phyloP scores from a whole-genome alignment of 30 jellyfish, hydroid and myxozoan species.

The Calvadosia cruxmelitensis region DNA sequence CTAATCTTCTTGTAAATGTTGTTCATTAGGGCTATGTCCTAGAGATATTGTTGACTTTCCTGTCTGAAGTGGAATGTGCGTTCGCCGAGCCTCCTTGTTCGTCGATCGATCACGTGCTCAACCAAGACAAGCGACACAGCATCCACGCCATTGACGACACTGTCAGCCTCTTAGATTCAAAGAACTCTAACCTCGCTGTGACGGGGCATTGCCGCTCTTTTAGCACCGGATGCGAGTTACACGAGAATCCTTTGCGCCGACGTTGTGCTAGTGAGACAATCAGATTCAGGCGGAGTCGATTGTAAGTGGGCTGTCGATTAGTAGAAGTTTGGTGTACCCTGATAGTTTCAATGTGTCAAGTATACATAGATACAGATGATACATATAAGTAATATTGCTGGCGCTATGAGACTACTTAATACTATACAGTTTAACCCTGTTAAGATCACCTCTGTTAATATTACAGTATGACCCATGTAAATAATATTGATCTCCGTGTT shows the following conservation, averaged over 20 bases:
- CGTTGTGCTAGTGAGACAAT: constrained; percentile 47
- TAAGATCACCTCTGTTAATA: too few species aligned
- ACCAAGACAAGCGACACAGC: constrained; percentile 10
- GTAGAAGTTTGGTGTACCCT: too few species aligned
- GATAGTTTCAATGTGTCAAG: too few species aligned
- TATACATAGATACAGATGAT: too few species aligned
- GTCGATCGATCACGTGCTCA: constrained; percentile 23
- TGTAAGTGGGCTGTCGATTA: not conserved
- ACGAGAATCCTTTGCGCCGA: constrained; percentile 40
- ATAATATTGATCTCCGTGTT: too few species aligned
- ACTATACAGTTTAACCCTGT: too few species aligned
- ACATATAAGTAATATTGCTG: too few species aligned
- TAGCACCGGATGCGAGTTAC: constrained; percentile 54
- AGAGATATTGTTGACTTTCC: constrained; percentile 74
- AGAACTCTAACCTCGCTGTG: constrained; percentile 10
- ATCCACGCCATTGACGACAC: constrained; percentile 38
- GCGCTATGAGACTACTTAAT: too few species aligned
- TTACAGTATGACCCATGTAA: too few species aligned
- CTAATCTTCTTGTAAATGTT: not conserved
- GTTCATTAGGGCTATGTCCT: constrained; percentile 72
- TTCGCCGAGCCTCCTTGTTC: constrained; percentile 62
- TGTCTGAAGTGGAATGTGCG: constrained; percentile 85
- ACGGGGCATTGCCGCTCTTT: constrained; percentile 64
- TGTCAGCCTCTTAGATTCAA: not conserved
- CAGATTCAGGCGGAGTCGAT: not conserved